A percentile compares a stretch with the other conserved stretches of the same genome.
Conservation (phyloP, 2,113 vertebrate genomes). For the Macroglossus sobrinus region DNA sequence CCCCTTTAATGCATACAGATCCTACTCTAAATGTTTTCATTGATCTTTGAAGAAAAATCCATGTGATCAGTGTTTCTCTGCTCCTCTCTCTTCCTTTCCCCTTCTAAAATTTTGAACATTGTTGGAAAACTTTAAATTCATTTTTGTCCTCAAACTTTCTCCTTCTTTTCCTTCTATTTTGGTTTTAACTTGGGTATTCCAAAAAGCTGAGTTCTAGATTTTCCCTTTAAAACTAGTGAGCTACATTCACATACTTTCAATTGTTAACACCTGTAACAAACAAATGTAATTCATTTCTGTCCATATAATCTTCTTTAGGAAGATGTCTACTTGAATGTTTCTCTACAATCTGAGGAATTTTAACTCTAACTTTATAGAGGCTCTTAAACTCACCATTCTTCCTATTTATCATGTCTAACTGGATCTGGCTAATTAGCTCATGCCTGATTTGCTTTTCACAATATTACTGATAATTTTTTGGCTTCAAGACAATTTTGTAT, state of each 20-base stretch:
- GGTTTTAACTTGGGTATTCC: background rate
- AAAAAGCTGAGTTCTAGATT: background rate
- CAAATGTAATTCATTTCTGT: background rate
- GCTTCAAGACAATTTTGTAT: background rate
- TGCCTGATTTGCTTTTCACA: background rate
- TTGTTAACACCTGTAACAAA: background rate
- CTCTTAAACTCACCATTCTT: background rate
- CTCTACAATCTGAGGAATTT: background rate
- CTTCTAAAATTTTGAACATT: background rate
- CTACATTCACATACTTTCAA: background rate
- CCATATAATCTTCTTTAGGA: background rate
- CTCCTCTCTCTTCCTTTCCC: background rate
- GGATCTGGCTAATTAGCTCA: background rate
- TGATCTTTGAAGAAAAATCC: background rate
- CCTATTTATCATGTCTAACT: background rate
- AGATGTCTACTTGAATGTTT: background rate
- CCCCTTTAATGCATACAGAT: background rate
- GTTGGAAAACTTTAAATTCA: background rate
- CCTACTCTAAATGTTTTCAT: background rate
- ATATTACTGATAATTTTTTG: background rate
- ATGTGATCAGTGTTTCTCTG: background rate
- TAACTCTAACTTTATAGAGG: background rate
- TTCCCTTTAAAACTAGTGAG: background rate
- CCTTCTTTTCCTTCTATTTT: background rate
- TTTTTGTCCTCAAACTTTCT: background rate